Base-by-base conservation (phyloP, 1,140 invertebrate species). In the Leptoteleia sp. region DNA sequence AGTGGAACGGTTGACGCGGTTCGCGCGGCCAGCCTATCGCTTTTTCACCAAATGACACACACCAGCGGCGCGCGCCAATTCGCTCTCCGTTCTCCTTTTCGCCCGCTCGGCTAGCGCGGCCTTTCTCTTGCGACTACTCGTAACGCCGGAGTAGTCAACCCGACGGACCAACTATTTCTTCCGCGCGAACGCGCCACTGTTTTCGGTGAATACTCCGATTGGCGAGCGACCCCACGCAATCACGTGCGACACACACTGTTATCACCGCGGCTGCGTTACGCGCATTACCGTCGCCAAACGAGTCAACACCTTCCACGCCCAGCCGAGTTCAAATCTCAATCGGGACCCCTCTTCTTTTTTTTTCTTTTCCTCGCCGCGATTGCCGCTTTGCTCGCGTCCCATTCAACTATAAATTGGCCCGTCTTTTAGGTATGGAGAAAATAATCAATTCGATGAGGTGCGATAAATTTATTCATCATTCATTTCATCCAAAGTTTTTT, bases 71-170 rank as follows among this genome's bases (percentile, higher is more conserved):
- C 68, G 64, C 64, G 62, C 71, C 72, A 79, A 59, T 79, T 75
- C 61, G 70, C 52, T 71, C 71, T 67, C 70, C 77, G 77, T 79
- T 79, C 77, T 76, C 71, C 65, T 75, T 76, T 79, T 76, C 70
- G 64, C 64, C 70, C 59, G 70, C 55, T 61, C 70, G 57, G 16
- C 31, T 61, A 22, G 29, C 68, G 59, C 62, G 45, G 65, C 77
- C 77, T 79, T 79, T 79, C 77, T 79, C 77, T 65, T 9, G 31
- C 68, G 62, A 73, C 68, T 79, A 62, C 62, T 68, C 64, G 72
- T 67, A 76, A 64, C 67, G 52, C 67, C 38, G 59, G 68, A 68
- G 68, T 64, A 68, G 68, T 70, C 62, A 50, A 70, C 54, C 16
- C 52, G 52, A 65, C 59, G 71, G 40, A 71, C 61, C 68, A 73